These are phyloP conservation scores for Cephonodes hylas DNA, from an alignment of 2,888 invertebrate species.

Conservation along the genomic window DNA sequence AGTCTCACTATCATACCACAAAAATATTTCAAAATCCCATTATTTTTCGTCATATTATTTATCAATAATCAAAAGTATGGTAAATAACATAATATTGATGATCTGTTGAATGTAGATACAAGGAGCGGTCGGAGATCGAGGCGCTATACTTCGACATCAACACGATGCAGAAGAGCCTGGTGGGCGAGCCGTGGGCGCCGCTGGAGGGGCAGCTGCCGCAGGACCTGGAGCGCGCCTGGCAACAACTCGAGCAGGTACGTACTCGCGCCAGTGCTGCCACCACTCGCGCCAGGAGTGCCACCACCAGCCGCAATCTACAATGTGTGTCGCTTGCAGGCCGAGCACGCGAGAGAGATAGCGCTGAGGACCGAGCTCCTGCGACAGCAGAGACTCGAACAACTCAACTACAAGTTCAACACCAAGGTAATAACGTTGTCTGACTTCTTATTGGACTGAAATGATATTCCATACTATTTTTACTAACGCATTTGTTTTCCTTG, in stretches of 20 bases:
- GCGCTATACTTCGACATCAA: slow-evolving; percentile 98
- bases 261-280: too few species aligned
- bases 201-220: slow-evolving; percentile 95
- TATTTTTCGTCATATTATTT: too few species aligned
- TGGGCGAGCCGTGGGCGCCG: slow-evolving; percentile 92
- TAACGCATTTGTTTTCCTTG: slow-evolving; percentile 5
- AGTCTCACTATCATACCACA: slow-evolving; percentile 45
- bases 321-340: slow-evolving; percentile 79
- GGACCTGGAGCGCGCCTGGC: slow-evolving; percentile 98
- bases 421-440: slow-evolving; percentile 82
- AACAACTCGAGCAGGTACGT: slow-evolving; percentile 86
- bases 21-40: too few species aligned
- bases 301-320: too few species aligned
- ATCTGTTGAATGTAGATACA: slow-evolving; percentile 83
- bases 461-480: neutral
- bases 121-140: slow-evolving; percentile 98
- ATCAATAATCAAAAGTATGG: too few species aligned
- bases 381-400: slow-evolving; percentile 95
- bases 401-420: slow-evolving; percentile 97
- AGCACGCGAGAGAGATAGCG: slow-evolving; percentile 96
- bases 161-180: slow-evolving; percentile 96
- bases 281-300: too few species aligned
- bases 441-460: neutral
- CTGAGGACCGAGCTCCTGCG: slow-evolving; percentile 93
- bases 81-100: too few species aligned